phyloP scores from a whole-genome alignment of 2,797 vertebrate species.

The Erpetoichthys calabaricus region DNA sequence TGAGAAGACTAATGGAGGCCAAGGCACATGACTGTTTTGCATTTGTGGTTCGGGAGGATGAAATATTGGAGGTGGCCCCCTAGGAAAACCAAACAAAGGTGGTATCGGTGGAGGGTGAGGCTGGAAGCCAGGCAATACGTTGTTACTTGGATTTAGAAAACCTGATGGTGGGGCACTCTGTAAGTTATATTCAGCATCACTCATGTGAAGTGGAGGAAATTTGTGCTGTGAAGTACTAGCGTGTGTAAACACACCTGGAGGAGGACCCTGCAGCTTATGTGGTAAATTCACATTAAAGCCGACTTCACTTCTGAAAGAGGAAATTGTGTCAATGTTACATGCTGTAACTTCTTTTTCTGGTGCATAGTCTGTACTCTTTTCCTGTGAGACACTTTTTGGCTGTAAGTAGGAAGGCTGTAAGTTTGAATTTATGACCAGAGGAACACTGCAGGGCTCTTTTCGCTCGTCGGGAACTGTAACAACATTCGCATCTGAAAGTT shows the following conservation, averaged over 20 bases:
- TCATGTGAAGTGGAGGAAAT: constrained; percentile 48
- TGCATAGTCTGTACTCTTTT: constrained; percentile 35
- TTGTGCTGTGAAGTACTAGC: constrained; percentile 41
- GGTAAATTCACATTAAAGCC: constrained; percentile 38
- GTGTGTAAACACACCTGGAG: constrained; percentile 36
- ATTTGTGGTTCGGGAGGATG: constrained; percentile 23
- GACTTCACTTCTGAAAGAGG: constrained; percentile 50
- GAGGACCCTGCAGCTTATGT: constrained; percentile 27
- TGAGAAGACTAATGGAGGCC: constrained; percentile 45
- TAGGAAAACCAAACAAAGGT: constrained; percentile 55
- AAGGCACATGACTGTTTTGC: constrained; percentile 51
- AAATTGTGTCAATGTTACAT: constrained; percentile 43
- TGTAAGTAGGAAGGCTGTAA: constrained; percentile 32
- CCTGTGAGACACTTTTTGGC: constrained; percentile 32
- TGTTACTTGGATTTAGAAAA: constrained; percentile 43
- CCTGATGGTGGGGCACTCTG: constrained; percentile 33
- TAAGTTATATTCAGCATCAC: constrained; percentile 48
- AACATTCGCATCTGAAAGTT: constrained; percentile 20
- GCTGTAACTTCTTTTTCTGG: constrained; percentile 41
- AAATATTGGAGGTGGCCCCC: constrained; percentile 27
- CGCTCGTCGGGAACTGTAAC: constrained; percentile 17
- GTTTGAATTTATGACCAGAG: constrained; percentile 19
- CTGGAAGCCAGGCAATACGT: constrained; percentile 50
- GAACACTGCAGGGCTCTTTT: constrained; percentile 18
- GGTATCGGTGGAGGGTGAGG: constrained; percentile 57